These are phyloP conservation scores for Lagenorhynchus albirostris DNA, from an alignment of 2,113 vertebrate species.

Conservation along the genomic window DNA sequence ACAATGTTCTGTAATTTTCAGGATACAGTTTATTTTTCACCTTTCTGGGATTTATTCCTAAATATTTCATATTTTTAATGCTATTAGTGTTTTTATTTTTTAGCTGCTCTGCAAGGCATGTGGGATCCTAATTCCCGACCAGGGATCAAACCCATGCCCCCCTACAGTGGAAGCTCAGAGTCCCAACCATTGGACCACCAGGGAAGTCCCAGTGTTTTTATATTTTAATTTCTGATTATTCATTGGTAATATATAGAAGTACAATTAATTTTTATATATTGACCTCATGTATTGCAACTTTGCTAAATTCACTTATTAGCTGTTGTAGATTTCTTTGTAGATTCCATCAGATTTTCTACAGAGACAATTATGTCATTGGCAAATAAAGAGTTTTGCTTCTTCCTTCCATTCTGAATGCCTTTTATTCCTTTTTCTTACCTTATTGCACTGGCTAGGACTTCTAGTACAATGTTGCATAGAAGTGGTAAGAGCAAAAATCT, in stretches of 20 bases:
- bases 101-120: background rate
- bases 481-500: background rate
- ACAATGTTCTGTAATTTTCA: background rate
- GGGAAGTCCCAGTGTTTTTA: background rate
- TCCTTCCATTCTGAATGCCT: background rate
- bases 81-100: background rate
- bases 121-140: background rate
- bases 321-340: background rate
- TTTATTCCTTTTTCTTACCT: conserved; percentile 28
- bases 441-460: background rate
- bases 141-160: background rate
- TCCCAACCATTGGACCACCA: background rate
- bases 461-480: background rate
- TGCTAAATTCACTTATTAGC: background rate
- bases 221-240: background rate
- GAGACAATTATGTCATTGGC: background rate
- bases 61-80: background rate
- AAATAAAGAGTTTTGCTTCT: conserved; percentile 30
- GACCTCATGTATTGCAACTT: background rate
- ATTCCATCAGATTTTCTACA: conserved; percentile 15
- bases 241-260: background rate
- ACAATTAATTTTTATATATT: background rate
- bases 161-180: background rate
- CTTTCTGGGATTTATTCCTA: background rate
- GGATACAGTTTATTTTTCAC: background rate